A percentile compares a stretch with the other conserved stretches of the same genome.
Evolutionary conservation across 2,113 vertebrate species (phyloP).

Genomic region (Piprites chloris): DNA sequence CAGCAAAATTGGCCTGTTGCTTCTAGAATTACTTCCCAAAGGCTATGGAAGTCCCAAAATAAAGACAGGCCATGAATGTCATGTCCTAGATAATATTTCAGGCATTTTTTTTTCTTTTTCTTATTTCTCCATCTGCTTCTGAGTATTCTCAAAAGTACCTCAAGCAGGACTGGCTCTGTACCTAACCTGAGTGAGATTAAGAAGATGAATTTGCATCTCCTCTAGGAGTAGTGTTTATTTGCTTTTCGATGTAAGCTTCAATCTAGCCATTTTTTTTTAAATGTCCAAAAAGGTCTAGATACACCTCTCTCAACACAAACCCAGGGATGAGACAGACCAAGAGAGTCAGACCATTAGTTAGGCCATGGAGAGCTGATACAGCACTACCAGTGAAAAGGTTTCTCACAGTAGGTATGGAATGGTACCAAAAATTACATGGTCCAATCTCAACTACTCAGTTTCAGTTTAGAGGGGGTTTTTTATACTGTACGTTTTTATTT

Average conservation of each 20-base stretch:
- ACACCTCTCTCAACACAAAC: background rate
- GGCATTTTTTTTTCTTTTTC: background rate
- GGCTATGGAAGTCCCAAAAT: background rate
- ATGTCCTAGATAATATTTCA: constrained; percentile 20
- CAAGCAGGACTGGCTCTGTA: background rate
- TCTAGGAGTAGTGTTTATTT: background rate
- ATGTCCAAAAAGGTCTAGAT: background rate
- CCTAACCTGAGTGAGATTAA: background rate
- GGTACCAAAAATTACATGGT: background rate
- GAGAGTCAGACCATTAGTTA: background rate
- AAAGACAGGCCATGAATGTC: background rate
- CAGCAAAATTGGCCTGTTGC: background rate
- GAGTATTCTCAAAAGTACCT: background rate
- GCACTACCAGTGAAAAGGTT: background rate
- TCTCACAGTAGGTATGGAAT: background rate
- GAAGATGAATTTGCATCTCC: background rate
- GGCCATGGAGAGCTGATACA: background rate
- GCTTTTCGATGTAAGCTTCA: background rate
- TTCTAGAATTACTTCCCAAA: constrained; percentile 6
- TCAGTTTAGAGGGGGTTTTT: background rate
- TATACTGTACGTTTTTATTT: background rate
- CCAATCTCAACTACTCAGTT: background rate
- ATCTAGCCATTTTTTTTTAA: background rate
- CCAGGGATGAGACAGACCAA: background rate
- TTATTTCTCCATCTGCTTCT: background rate